Evolutionary conservation across 2,888 invertebrate species (phyloP), one percentile per base, ranked within the genome.

Genomic region (Dusona sp.): DNA sequence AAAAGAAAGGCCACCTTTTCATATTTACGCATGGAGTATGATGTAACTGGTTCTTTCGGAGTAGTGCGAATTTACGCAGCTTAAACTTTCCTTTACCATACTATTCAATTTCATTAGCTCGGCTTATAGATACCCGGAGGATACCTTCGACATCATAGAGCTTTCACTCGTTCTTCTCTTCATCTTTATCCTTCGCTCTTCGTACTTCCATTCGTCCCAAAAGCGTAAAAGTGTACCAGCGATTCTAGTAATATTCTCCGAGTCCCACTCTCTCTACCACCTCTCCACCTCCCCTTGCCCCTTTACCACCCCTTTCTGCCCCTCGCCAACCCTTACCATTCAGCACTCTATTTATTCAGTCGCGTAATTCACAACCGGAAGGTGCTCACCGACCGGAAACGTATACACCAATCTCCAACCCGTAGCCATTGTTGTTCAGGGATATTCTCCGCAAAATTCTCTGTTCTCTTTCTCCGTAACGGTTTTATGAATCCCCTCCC

Each of bases 351-450:
- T 93, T 94, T 94, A 92, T 94, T 93, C 94, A 92, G 88, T 92
- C 92, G 91, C 91, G 93, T 94, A 93, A 94, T 93, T 93, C 93
- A 93, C 92, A 92, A 93, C 93, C 92, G 94, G 93, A 94, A 94
- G 93, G 91, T 92, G 92, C 92, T 92, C 93, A 92, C 91, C 92
- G 90, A 92, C 93, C 94, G 93, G 93, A 94, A 93, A 92, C 91
- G 90, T 92, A 92, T 92, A 92, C 92, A 92, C 73, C 57, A 68
- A 82, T 82, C 82, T 77, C 81, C 72, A 22, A n/a, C 48, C 61
- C 91, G 91, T 91, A 90, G 91, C 91, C 90, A 93, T 93, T 94
- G 93, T 93, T 93, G 91, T 89, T 84, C 89, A 83, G 87, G 61
- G 79, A 85, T 78, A 78, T 87, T 87, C 79, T 83, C 87, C 79